Conservation (phyloP, 2,113 vertebrate species). For the Xenopus laevis region DNA sequence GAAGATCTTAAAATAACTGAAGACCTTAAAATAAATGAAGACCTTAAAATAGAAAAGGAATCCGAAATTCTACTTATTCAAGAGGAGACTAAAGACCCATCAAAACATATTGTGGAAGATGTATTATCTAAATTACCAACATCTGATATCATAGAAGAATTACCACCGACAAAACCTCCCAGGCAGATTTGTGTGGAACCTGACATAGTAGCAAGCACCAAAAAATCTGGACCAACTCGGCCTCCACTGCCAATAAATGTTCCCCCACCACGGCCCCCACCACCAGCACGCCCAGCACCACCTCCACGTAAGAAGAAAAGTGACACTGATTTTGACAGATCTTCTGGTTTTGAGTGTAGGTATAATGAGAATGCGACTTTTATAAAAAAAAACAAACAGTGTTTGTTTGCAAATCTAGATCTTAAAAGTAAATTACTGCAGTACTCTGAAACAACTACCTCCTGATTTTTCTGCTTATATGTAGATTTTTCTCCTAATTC, state of each 20-base stretch:
- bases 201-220: conserved; percentile 96
- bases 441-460: no score
- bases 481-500: no score
- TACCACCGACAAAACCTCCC: conserved; percentile 80
- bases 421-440: no score
- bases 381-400: no score
- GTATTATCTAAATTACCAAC: conserved; percentile 55
- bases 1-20: conserved; percentile 18
- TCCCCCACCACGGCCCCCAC: conserved; percentile 87
- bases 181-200: conserved; percentile 85
- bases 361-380: conserved; percentile 29
- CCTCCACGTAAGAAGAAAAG: conserved; percentile 84
- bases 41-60: conserved; percentile 33
- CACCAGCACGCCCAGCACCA: conserved; percentile 79
- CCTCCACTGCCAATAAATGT: conserved; percentile 80
- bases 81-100: conserved; percentile 54
- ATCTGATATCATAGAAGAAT: conserved; percentile 65
- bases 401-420: no score
- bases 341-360: conserved; percentile 80
- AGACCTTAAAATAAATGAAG: conserved; percentile 47
- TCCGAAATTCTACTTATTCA: conserved; percentile 42
- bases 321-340: conserved; percentile 77
- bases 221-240: conserved; percentile 83
- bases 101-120: conserved; percentile 68
- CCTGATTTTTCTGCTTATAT: no score